Evolutionary conservation across 2,888 invertebrate species (phyloP).

Genomic region (Andrena camellia): DNA sequence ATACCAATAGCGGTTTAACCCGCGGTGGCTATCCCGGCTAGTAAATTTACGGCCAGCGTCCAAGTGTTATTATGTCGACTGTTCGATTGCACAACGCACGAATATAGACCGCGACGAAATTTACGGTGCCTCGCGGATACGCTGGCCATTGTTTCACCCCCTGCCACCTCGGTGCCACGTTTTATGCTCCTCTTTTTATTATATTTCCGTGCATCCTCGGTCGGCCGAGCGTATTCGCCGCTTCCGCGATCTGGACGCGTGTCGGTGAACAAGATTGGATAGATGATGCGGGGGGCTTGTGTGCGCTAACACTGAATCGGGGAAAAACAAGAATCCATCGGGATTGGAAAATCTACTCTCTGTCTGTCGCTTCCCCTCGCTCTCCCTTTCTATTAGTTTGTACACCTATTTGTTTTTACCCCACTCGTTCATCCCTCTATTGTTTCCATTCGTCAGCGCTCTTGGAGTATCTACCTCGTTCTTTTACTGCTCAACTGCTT

Average conservation of each 20-base stretch:
- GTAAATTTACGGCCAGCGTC: slow-evolving; percentile 77
- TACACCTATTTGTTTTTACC: not conserved
- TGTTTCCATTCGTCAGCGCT: not conserved
- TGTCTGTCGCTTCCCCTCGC: not conserved
- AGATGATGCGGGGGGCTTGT: not conserved
- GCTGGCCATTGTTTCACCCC: slow-evolving; percentile 54
- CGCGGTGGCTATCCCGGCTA: slow-evolving; percentile 62
- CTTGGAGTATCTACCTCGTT: not conserved
- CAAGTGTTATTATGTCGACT: slow-evolving; percentile 78
- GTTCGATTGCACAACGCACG: slow-evolving; percentile 73
- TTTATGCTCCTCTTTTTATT: slow-evolving; percentile 55
- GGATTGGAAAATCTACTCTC: slow-evolving; percentile 18
- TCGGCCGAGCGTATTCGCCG: slow-evolving; percentile 12
- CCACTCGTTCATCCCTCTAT: not conserved
- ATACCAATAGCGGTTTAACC: slow-evolving; percentile 74
- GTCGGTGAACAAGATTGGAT: slow-evolving; percentile 38
- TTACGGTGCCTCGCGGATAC: slow-evolving; percentile 62
- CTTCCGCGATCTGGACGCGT: slow-evolving; percentile 6
- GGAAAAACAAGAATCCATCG: slow-evolving; percentile 10
- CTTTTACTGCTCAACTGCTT: too few species aligned
- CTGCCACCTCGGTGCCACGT: slow-evolving; percentile 13
- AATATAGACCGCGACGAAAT: slow-evolving; percentile 73
- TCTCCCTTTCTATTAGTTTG: slow-evolving; percentile 12
- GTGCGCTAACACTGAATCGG: not conserved
- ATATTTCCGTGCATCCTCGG: slow-evolving; percentile 22